Evolutionary conservation across 2,888 invertebrate genomes (phyloP).

Genomic region (Coleophora flavipennella): DNA sequence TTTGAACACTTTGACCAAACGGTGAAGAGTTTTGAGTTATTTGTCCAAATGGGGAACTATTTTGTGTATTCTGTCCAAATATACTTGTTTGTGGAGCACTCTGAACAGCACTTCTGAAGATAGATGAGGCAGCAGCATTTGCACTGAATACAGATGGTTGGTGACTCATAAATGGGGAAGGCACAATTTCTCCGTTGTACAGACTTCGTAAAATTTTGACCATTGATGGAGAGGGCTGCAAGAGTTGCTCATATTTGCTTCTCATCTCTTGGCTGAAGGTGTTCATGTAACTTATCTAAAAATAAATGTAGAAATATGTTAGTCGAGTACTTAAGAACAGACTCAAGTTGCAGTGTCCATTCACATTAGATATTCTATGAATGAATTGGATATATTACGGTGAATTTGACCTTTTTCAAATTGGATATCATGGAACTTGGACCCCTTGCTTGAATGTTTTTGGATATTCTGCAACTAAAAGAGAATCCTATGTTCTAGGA

Average conservation of each 20-base stretch:
- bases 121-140: conserved; percentile 30
- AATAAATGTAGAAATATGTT: not conserved
- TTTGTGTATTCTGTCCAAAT: conserved; percentile 17
- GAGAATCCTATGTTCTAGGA: too few species aligned
- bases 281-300: conserved; percentile 42
- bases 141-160: conserved; percentile 17
- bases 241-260: conserved; percentile 38
- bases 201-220: conserved; percentile 35
- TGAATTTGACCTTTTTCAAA: too few species aligned
- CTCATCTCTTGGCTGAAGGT: conserved; percentile 36
- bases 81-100: conserved; percentile 10
- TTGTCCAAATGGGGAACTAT: conserved; percentile 18
- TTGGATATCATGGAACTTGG: too few species aligned
- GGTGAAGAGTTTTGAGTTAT: conserved; percentile 6
- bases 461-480: too few species aligned
- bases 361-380: too few species aligned
- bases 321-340: too few species aligned
- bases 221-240: conserved; percentile 32
- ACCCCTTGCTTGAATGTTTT: too few species aligned
- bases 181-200: conserved; percentile 37
- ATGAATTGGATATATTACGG: too few species aligned
- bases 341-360: too few species aligned
- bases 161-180: conserved; percentile 30
- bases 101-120: conserved; percentile 45
- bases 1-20: conserved; percentile 18